phyloP scores from a whole-genome alignment of 2,797 vertebrate species.

The Danionella dracula region DNA sequence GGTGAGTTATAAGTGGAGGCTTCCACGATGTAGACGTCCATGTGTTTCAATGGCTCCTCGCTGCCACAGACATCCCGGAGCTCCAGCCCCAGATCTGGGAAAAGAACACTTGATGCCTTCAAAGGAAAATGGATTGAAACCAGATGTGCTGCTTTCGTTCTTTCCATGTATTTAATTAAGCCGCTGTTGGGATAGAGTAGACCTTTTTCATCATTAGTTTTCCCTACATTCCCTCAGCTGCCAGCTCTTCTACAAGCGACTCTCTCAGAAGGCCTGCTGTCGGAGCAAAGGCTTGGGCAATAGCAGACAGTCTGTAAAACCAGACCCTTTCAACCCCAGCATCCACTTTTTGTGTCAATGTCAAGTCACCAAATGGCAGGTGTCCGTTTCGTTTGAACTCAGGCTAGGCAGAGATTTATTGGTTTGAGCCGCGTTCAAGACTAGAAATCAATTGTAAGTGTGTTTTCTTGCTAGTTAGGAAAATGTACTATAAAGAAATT shows the following conservation, averaged over 20 bases:
- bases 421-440: no score
- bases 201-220: slow-evolving; percentile 92
- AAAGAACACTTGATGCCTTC: slow-evolving; percentile 99
- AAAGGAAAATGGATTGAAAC: slow-evolving; percentile 93
- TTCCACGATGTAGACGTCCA: slow-evolving; percentile 47
- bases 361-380: not conserved
- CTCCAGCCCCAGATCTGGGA: slow-evolving; percentile 88
- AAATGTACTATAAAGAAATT: no score
- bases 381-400: not conserved
- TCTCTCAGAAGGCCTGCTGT: slow-evolving; percentile 19
- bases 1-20: slow-evolving; percentile 15
- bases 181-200: slow-evolving; percentile 77
- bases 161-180: slow-evolving; percentile 99
- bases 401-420: not conserved
- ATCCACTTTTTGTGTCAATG: not conserved
- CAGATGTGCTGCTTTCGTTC: slow-evolving; percentile 87
- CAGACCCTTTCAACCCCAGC: not conserved
- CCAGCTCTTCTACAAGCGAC: slow-evolving; percentile 34
- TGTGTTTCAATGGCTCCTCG: slow-evolving; percentile 66
- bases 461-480: no score
- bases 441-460: no score
- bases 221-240: slow-evolving; percentile 68
- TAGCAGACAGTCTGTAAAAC: slow-evolving; percentile 37
- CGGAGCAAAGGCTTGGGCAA: not conserved
- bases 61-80: slow-evolving; percentile 82